Evolutionary conservation across 2,797 vertebrate genomes (phyloP).

Genomic region (Denticeps clupeoides): DNA sequence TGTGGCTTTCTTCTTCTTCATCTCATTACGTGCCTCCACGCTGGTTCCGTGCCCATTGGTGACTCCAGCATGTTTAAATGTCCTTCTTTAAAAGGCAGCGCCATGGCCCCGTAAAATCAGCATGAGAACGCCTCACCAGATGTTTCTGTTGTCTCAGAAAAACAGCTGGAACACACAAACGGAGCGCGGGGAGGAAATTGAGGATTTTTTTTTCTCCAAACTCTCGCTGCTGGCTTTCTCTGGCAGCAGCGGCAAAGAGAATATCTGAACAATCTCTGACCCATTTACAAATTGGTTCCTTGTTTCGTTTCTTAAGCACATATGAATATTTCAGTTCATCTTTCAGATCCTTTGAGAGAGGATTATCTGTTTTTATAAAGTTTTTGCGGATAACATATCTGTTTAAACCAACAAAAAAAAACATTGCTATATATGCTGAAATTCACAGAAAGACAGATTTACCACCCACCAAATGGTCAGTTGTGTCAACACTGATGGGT

Average conservation of each 20-base stretch:
- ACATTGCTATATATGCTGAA: too few relatives aligned
- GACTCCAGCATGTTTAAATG: too few relatives aligned
- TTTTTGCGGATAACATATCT: too few relatives aligned
- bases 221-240: not conserved
- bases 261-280: slow-evolving; percentile 20
- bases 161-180: slow-evolving; percentile 7
- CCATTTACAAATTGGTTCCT: slow-evolving; percentile 16
- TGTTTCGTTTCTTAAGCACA: not conserved
- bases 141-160: slow-evolving; percentile 27
- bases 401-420: too few relatives aligned
- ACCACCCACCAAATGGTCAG: too few relatives aligned
- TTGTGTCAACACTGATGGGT: too few relatives aligned
- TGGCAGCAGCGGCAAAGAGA: slow-evolving; percentile 17
- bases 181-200: not conserved
- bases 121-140: slow-evolving; percentile 37
- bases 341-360: slow-evolving; percentile 12
- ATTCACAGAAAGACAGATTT: too few relatives aligned
- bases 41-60: too few relatives aligned
- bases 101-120: slow-evolving; percentile 20
- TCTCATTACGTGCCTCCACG: too few relatives aligned
- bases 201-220: too few relatives aligned
- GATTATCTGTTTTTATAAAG: too few relatives aligned
- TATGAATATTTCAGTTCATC: slow-evolving; percentile 17
- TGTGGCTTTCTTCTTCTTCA: too few relatives aligned
- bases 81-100: not conserved